Base-by-base conservation (phyloP, 2,797 vertebrate species). In the Sebastes cheni region DNA sequence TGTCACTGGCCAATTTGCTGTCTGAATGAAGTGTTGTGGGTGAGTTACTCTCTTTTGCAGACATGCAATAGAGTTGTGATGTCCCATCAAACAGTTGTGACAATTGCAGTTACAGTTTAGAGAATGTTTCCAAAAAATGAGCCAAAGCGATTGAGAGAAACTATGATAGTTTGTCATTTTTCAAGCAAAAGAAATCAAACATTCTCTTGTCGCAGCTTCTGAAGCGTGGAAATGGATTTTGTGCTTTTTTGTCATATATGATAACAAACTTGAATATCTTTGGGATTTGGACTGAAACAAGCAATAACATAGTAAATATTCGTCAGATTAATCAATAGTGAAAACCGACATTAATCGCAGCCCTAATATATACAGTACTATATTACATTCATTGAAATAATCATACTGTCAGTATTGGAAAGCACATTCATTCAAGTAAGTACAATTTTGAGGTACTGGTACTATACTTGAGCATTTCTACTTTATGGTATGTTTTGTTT, bases 61-160 rank as follows among this genome's bases (percentile, higher is more conserved):
- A 46, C 42, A 46, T 46, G 42, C 42, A 46, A 46, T 8, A 46
- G 42, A 46, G 42, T 46, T 46, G 42, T 46, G 42, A 46, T 46
- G 42, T 46, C 16, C 42, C 42, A 18, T 46, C 14, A 46, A 46
- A 46, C 42, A 18, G 16, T 18, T 46, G 42, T 18, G 14, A 16
- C 42, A 46, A 46, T 46, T 46, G 39, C 39, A 42, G 39, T 42
- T 16, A 42, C 39, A 42, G 39, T 42, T 42, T 42, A 42, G 39
- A 42, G 1, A 46, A 46, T 46, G 14, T 46, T 46, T 46, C 1
- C 1, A 1, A 18, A 39, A 42, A 46, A 46, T 46, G 16, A 46
- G 6, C 0, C 42, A 18, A 46, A 46, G 42, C 42, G 0, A 46
- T 3, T 0, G 16, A 46, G 42, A 46, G 0, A 46, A 46, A 46